Evolutionary conservation across 1,140 invertebrate species (phyloP).

Genomic region (Onthophagus taurus): DNA sequence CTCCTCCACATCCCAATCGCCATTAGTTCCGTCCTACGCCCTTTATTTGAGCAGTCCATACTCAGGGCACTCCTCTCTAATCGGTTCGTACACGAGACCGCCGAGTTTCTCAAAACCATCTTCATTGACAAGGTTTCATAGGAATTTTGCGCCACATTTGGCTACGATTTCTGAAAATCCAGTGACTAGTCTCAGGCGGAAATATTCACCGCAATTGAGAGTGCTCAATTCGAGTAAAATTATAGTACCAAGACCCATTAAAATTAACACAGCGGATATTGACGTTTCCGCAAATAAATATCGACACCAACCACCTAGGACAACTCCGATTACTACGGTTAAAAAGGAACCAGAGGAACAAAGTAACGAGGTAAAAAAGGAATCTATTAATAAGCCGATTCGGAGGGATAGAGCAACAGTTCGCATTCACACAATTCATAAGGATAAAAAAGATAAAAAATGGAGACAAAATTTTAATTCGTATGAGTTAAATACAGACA

Average conservation of each 20-base stretch:
- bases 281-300: slow-evolving; percentile 62
- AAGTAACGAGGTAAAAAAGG: slow-evolving; percentile 28
- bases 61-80: slow-evolving; percentile 46
- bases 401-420: slow-evolving; percentile 60
- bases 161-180: slow-evolving; percentile 61
- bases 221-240: slow-evolving; percentile 32
- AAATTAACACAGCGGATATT: slow-evolving; percentile 72
- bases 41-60: slow-evolving; percentile 45
- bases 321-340: slow-evolving; percentile 22
- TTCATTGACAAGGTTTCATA: slow-evolving; percentile 21
- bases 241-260: slow-evolving; percentile 48
- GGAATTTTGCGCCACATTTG: slow-evolving; percentile 58
- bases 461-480: slow-evolving; percentile 53
- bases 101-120: slow-evolving; percentile 18
- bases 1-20: slow-evolving; percentile 29
- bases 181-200: slow-evolving; percentile 20
- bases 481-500: slow-evolving; percentile 33
- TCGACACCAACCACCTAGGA: slow-evolving; percentile 24
- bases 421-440: slow-evolving; percentile 50
- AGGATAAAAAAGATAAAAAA: slow-evolving; percentile 19
- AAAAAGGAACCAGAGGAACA: slow-evolving; percentile 35
- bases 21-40: too few species aligned
- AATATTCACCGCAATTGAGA: slow-evolving; percentile 7
- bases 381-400: slow-evolving; percentile 37
- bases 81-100: slow-evolving; percentile 31